Base-by-base conservation (phyloP, 2,888 invertebrate genomes). In the Calephelis perditalis region DNA sequence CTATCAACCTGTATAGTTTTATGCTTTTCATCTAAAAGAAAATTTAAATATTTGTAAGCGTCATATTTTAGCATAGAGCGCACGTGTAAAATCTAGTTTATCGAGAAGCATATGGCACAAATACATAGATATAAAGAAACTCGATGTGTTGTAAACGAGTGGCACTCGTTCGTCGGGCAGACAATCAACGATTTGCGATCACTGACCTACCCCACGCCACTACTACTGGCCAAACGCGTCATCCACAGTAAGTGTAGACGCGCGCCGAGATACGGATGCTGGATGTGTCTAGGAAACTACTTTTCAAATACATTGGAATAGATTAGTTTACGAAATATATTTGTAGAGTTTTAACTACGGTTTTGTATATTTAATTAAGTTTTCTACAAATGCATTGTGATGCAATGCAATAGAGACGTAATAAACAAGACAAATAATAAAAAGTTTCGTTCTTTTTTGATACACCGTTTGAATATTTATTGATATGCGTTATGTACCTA, bases 141-240 rank as follows among this genome's bases (percentile, higher is more conserved):
- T 55, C 62, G 64, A 63, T 65, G 64, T 63, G 65, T 63, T 60
- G 60, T 60, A 62, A 63, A 52, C 64, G 65, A 60, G 62, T 57
- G 58, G 64, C 58, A 60, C 15, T 59, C 56, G 62, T 49, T 55
- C 40, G 58, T 64, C 62, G 65, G 63, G 65, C 68, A 68, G 72
- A 75, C 77, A 73, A 75, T 75, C 75, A 72, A 73, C 67, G 62
- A 65, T 77, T 81, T 72, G 83, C 85, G 78, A 81, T 70, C 77
- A 81, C 87, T 86, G 88, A 88, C 88, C 88, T 86, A 79, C 82
- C 82, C 66, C 83, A 87, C 79, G 76, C 67, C 71, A 73, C 73
- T 74, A 73, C 77, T 75, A 66, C 63, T 67, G 65, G 66, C 67
- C 74, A 71, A 70, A 72, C 75, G 77, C 81, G 82, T 80, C 84